Conservation (phyloP, 2,888 invertebrate species). For the Chirona hameri region DNA sequence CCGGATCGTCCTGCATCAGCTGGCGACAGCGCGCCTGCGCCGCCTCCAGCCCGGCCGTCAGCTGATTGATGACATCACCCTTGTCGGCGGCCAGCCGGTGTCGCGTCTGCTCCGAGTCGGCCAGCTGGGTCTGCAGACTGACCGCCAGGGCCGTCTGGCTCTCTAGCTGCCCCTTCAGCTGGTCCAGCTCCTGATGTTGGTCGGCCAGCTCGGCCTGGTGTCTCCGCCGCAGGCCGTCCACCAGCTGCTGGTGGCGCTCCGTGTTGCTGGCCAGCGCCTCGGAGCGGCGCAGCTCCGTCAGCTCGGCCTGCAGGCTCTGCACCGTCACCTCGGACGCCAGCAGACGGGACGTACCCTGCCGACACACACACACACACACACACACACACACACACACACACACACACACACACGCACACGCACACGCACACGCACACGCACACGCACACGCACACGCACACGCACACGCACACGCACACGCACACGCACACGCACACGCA, state of each 20-base stretch:
- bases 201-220: conserved; percentile 1
- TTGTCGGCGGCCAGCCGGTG: conserved; percentile 23
- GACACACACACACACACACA: not conserved
- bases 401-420: not conserved
- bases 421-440: too few species aligned
- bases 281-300: conserved; percentile 7
- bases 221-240: not conserved
- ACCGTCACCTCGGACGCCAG: conserved; percentile 6
- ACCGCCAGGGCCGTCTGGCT: not conserved
- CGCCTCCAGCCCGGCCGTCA: conserved; percentile 25
- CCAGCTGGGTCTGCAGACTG: not conserved
- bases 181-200: not conserved
- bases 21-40: not conserved
- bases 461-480: too few species aligned
- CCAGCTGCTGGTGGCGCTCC: conserved; percentile 23
- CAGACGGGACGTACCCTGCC: not conserved
- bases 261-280: not conserved
- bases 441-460: too few species aligned
- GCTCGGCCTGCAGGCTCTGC: not conserved
- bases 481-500: too few species aligned
- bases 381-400: too few species aligned
- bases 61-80: conserved; percentile 23
- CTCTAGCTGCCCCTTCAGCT: not conserved
- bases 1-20: conserved; percentile 8
- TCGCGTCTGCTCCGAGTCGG: not conserved